Base-by-base conservation (phyloP, 2,888 invertebrate species). In the Uloborus plumipes region DNA sequence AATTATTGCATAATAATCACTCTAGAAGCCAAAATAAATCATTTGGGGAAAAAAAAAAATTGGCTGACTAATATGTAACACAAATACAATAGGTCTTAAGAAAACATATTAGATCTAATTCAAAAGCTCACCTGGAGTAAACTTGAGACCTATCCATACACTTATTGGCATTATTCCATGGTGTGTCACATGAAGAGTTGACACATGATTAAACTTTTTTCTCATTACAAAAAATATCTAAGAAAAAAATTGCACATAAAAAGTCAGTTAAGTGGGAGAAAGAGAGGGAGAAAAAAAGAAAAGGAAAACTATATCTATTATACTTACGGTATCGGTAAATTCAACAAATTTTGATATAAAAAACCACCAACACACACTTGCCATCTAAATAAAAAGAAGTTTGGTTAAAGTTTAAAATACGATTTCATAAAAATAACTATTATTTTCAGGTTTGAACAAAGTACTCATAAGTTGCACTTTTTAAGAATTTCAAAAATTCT, bases 131-230 rank as follows among this genome's bases (percentile, higher is more conserved):
- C 95, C 95, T 88, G 97, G 96, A 59, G 96, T 96, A 90, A 97
- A 97, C 89, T 96, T 96, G 88, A 97, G 92, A 62, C 97, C 97
- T 92, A 97, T 94, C 96, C 96, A 97, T 85, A 97, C 97, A 13
- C 96, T 96, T 92, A 97, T 94, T 66, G 98, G 98, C 97, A 98
- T 98, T 87, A 96, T 93, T 82, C 97, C 97, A 89, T 98, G 98
- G 90, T 98, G 98, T 88, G 97, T 96, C 85, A 98, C 97, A 91
- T 98, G 98, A 83, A 98, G 92, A 59, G 95, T 95, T 72, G 96
- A 95, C 87, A 97, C 94, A 89, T 98, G 97, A 90, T 94, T 94
- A 89, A 93, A 94, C 91, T 98, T 98, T 91, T 97, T 97, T 86
- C 97, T 93, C 89, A 97, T 90, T 87, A 97, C 94, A 91, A 98